Conservation (phyloP, 1,140 invertebrate genomes). For the Dreissena rostriformis region DNA sequence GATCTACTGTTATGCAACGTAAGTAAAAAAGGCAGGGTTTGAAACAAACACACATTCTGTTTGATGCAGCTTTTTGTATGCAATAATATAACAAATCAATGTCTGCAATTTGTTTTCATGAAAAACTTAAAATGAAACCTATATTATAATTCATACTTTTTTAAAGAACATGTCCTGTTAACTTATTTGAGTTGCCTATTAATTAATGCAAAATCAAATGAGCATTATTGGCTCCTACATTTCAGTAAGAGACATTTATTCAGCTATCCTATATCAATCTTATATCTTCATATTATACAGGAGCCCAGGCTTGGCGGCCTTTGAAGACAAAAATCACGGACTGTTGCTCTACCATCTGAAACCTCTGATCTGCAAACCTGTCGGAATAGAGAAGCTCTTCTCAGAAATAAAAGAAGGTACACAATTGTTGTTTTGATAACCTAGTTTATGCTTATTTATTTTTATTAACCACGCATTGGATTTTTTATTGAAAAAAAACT, state of each 20-base stretch:
- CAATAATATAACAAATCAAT: background rate
- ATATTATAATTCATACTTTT: background rate
- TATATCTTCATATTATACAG: constrained; percentile 39
- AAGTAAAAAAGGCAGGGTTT: constrained; percentile 43
- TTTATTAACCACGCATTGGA: background rate
- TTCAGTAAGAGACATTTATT: background rate
- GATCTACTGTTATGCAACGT: constrained; percentile 71
- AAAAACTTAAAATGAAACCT: background rate
- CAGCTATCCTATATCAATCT: too few species aligned
- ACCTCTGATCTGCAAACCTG: constrained; percentile 61
- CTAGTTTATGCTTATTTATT: background rate
- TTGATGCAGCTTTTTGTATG: background rate
- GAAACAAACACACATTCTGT: background rate
- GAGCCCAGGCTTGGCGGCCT: constrained; percentile 70
- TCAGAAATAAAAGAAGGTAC: constrained; percentile 70
- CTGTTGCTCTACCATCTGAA: constrained; percentile 71
- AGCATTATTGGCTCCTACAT: background rate
- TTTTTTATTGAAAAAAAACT: background rate
- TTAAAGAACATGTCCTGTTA: background rate
- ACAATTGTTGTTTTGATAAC: background rate
- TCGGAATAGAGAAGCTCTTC: constrained; percentile 67
- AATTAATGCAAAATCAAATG: background rate
- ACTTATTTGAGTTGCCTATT: background rate
- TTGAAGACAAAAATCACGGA: constrained; percentile 68
- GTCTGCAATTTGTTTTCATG: background rate